Conservation (phyloP, 1,140 invertebrate genomes). For the Drosophila bipectinata region DNA sequence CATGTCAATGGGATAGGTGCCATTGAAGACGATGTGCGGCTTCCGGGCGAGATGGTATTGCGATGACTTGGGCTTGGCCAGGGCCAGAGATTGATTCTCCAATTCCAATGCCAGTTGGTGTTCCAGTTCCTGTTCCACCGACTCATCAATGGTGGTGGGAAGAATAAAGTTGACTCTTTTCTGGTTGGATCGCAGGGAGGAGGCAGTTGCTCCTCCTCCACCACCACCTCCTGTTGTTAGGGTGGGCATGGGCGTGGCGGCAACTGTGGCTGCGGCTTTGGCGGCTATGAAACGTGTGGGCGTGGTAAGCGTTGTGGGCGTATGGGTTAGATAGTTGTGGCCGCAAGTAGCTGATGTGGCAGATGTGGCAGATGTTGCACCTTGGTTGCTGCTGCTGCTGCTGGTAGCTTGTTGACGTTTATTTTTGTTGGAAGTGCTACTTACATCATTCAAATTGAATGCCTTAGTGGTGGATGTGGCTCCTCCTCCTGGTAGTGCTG, state of each 20-base stretch:
- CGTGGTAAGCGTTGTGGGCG: conserved; percentile 72
- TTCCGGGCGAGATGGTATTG: conserved; percentile 21
- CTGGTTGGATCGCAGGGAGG: neutral
- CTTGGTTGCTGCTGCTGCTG: conserved; percentile 31
- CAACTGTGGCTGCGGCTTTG: conserved; percentile 58
- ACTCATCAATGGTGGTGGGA: conserved; percentile 63
- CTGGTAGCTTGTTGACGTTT: conserved; percentile 71
- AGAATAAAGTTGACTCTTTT: conserved; percentile 78
- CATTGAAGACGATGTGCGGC: conserved; percentile 88
- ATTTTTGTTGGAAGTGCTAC: conserved; percentile 70
- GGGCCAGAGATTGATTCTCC: conserved; percentile 22
- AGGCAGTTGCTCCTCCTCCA: neutral
- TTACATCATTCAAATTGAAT: conserved; percentile 81
- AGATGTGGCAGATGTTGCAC: conserved; percentile 10
- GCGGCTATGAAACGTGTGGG: conserved; percentile 71
- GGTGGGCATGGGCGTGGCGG: conserved; percentile 31
- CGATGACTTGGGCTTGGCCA: conserved; percentile 2
- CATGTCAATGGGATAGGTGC: conserved; percentile 91
- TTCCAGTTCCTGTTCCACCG: conserved; percentile 52
- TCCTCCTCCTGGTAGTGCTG: conserved; percentile 6
- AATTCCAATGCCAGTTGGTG: conserved; percentile 23
- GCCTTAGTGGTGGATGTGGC: conserved; percentile 37
- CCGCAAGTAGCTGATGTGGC: conserved; percentile 24
- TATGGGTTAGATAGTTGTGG: conserved; percentile 32
- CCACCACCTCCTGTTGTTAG: conserved; percentile 5